Evolutionary conservation across 2,113 vertebrate genomes (phyloP), one percentile per base, ranked within the genome.

Genomic region (Coptodon bakossiorum): DNA sequence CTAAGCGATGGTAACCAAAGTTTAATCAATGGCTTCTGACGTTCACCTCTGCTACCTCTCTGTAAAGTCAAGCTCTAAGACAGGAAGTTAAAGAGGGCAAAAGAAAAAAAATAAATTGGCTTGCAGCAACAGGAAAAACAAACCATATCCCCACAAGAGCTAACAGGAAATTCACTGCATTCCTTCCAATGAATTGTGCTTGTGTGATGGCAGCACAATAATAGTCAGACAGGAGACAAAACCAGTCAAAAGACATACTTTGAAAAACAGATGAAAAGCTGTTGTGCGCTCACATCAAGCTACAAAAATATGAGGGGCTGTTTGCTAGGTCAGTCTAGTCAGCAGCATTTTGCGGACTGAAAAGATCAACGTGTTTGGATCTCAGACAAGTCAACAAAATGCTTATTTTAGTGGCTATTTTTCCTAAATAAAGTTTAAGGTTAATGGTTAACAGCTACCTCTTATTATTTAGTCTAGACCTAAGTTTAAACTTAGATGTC

Each of bases 141-240:
- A 96, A 95, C 94, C 95, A 96, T 94, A 95, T 96, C 96, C 95
- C 96, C 93, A 31, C 90, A 95, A 95, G 96, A 96, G 95, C 95
- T 95, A 96, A 96, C 96, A 96, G 96, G 97, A 97, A 97, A 97
- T 97, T 96, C 94, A 88, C 89, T 16, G 73, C 95, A 97, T 97
- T 96, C 96, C 94, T 96, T 93, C 92, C 88, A 85, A 91, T 94
- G 90, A 94, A 95, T 95, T 94, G 91, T 91, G 93, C 87, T 88
- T 81, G 90, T 91, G 90, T 92, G 90, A 94, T 86, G 91, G 92
- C 90, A 88, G 92, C 92, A 93, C 95, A 96, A 92, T 95, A 92
- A 95, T 90, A 93, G 85, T 92, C 80, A 93, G 84, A 88, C 87
- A 90, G 90, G 86, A 94, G 90, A 90, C 90, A 90, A 68, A 87